Base-by-base conservation (phyloP, 2,888 invertebrate species). In the Macaria liturata region DNA sequence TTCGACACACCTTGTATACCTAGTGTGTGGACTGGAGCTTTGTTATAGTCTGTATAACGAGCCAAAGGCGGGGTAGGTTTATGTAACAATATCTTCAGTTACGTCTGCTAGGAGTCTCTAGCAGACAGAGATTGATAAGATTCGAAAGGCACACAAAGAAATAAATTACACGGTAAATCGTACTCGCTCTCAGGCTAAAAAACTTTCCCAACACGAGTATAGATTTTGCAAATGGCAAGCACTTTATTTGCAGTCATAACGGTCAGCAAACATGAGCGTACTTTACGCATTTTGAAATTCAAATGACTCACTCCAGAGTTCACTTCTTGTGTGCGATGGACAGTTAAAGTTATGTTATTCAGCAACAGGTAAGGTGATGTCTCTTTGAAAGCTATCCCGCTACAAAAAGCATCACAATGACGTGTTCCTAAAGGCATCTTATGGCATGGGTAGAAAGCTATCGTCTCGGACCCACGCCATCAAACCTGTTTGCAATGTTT, bases 401-500 rank as follows among this genome's bases (percentile, higher is more conserved):
- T 30, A 34, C 40, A 60, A 56, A 52, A 60, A 59, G 40, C 37
- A 20, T 30, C 9, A 43, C 49, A 55, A 54, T 57, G 46, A 45
- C 51, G 54, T 54, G 46, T 56, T 8, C 39, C 8, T 47, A 55
- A 44, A 52, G 49, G 51, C 47, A 47, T 59, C 45, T 32, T 60
- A 48, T 59, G 5, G 34, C 34, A 6, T 4, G 8, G 55, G 61
- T 59, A 57, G 59, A 51, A 58, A 57, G 54, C 57, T 53, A 46
- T 31, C 48, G 46, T 52, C 55, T 44, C 42, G 32, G 47, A 54
- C 57, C 49, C 59, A 53, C 54, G 54, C 50, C 58, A 9, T 9
- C 48, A 64, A 64, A 65, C 65, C 62, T 20, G 64, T 67, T 67
- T 57, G 42, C 32, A 31, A 48, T 55, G 46, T 59, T 61, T 50